These are phyloP conservation scores for Vespertilio murinus DNA, from an alignment of 2,797 vertebrate species.

Conservation along the genomic window DNA sequence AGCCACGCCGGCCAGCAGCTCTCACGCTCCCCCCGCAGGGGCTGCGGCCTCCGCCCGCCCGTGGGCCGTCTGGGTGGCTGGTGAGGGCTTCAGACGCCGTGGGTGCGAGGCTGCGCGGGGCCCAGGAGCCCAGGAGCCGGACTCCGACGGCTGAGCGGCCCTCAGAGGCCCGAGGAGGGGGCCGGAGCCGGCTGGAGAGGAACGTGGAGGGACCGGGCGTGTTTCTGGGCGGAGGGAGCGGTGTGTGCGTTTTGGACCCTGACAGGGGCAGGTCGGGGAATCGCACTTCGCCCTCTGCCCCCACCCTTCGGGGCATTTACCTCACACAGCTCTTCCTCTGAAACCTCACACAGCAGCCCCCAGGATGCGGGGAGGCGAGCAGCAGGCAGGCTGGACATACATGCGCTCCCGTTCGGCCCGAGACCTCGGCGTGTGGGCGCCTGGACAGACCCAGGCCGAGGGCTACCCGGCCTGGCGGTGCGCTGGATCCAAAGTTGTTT, in stretches of 20 bases:
- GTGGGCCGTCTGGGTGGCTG: too few species aligned
- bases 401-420: fast-evolving
- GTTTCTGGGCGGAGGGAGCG: neutral
- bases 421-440: neutral
- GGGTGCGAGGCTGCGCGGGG: neutral
- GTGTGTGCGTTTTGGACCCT: neutral
- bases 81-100: too few species aligned
- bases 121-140: neutral
- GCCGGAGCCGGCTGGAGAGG: neutral
- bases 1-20: neutral
- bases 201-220: neutral
- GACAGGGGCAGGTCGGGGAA: neutral
- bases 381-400: neutral
- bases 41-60: neutral
- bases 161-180: neutral
- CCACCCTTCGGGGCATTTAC: neutral
- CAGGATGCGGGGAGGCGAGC: neutral
- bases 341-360: neutral
- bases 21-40: neutral
- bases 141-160: neutral
- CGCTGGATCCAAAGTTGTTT: neutral
- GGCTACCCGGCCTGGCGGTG: neutral
- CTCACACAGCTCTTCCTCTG: neutral
- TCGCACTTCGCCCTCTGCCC: neutral
- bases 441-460: neutral